phyloP scores from a whole-genome alignment of 2,888 invertebrate genomes.

The Penaeus monodon region DNA sequence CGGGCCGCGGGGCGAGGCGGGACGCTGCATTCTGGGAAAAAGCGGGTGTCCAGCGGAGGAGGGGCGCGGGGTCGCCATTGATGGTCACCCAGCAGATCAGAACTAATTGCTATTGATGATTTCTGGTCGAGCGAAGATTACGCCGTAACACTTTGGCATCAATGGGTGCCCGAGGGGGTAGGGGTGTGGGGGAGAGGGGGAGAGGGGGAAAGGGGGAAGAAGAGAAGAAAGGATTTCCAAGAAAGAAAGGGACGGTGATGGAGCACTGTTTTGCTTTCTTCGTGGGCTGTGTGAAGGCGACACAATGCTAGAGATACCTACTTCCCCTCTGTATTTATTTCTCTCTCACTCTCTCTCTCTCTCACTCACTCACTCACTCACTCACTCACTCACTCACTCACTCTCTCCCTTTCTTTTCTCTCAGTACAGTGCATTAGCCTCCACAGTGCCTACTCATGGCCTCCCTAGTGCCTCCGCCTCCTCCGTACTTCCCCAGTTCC shows the following conservation, averaged over 20 bases:
- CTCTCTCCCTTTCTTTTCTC: too few relatives aligned
- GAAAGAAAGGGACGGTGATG: not conserved
- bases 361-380: not conserved
- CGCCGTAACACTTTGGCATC: slow-evolving; percentile 58
- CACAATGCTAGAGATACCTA: too few relatives aligned
- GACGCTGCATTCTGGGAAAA: slow-evolving; percentile 48
- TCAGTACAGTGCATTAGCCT: too few relatives aligned
- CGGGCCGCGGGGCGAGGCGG: slow-evolving; percentile 11
- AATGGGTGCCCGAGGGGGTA: slow-evolving; percentile 31
- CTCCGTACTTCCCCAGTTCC: too few relatives aligned
- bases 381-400: too few relatives aligned
- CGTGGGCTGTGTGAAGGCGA: not conserved
- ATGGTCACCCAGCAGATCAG: slow-evolving; percentile 56
- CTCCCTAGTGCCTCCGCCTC: too few relatives aligned
- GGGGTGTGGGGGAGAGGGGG: not conserved
- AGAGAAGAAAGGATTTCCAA: not conserved
- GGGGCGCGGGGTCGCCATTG: slow-evolving; percentile 31
- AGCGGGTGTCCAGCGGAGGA: slow-evolving; percentile 14
- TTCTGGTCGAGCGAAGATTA: slow-evolving; percentile 56
- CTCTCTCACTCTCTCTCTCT: not conserved
- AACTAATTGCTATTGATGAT: slow-evolving; percentile 59
- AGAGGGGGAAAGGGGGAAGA: too few relatives aligned
- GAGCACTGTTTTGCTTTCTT: not conserved
- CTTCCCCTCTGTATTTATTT: not conserved
- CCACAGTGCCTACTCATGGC: too few relatives aligned